These are phyloP conservation scores for Cotesia chilonis DNA, from an alignment of 1,140 invertebrate genomes.

Conservation along the genomic window DNA sequence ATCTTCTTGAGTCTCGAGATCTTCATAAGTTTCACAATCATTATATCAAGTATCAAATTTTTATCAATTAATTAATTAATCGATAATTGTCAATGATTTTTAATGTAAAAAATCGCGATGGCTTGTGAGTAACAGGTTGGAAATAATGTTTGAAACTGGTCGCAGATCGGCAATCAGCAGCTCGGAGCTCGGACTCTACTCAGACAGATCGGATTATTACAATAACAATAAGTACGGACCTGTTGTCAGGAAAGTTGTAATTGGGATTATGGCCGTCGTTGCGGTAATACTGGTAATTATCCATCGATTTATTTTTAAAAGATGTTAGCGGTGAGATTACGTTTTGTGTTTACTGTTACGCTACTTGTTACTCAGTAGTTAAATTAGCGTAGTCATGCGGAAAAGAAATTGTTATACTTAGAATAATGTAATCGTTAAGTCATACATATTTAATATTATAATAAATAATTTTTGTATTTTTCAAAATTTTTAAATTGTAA, in stretches of 20 bases:
- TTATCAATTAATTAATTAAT: not conserved
- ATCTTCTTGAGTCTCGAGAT: no score
- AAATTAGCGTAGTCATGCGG: no score
- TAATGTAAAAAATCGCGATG: constrained; percentile 1
- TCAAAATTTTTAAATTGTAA: no score
- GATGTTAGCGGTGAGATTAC: not conserved
- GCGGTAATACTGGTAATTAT: constrained; percentile 58
- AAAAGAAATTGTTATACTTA: no score
- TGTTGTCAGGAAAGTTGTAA: constrained; percentile 54
- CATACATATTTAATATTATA: no score
- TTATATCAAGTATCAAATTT: no score
- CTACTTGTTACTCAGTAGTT: no score
- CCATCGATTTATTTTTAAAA: constrained; percentile 5
- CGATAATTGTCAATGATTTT: not conserved
- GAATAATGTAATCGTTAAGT: no score
- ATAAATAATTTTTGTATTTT: no score
- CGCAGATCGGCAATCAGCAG: constrained; percentile 61
- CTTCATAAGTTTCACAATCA: no score
- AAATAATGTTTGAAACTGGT: constrained; percentile 59
- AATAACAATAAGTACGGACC: constrained; percentile 52
- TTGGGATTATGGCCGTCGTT: constrained; percentile 61
- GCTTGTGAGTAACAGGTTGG: constrained; percentile 19
- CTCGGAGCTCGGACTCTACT: constrained; percentile 63
- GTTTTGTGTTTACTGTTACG: not conserved
- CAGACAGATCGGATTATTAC: constrained; percentile 57